Conservation (phyloP, 2,797 vertebrate genomes). For the Thripadectes ignobilis region DNA sequence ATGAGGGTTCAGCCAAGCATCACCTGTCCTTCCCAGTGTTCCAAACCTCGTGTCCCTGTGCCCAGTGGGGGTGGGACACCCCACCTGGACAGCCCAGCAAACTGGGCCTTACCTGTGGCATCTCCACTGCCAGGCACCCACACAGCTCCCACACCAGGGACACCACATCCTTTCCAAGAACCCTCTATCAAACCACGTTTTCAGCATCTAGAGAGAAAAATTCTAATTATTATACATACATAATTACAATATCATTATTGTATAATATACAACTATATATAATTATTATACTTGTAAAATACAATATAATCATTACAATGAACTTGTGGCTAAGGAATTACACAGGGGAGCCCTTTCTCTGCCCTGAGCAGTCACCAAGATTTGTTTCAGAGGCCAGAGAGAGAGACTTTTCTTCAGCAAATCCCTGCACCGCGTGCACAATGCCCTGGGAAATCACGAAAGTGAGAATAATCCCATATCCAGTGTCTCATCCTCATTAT, state of each 20-base stretch:
- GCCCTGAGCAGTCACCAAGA: not conserved
- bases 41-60: not conserved
- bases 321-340: not conserved
- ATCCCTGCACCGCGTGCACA: not conserved
- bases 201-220: not conserved
- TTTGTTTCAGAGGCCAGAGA: not conserved
- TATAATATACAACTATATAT: not conserved
- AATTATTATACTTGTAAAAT: not conserved
- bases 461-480: not conserved
- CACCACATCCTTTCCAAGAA: not conserved
- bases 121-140: no score
- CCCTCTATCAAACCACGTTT: not conserved
- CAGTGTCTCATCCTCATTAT: not conserved
- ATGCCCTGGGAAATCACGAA: not conserved
- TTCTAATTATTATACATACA: not conserved
- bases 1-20: no score
- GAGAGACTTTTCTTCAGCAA: not conserved
- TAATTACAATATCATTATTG: not conserved
- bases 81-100: not conserved
- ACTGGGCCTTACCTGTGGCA: not conserved
- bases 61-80: no score
- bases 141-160: no score
- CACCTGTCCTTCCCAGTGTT: no score
- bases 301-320: not conserved
- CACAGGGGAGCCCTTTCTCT: rapidly evolving